Base-by-base conservation (phyloP, 2,888 invertebrate genomes). In the Tipula confusa region DNA sequence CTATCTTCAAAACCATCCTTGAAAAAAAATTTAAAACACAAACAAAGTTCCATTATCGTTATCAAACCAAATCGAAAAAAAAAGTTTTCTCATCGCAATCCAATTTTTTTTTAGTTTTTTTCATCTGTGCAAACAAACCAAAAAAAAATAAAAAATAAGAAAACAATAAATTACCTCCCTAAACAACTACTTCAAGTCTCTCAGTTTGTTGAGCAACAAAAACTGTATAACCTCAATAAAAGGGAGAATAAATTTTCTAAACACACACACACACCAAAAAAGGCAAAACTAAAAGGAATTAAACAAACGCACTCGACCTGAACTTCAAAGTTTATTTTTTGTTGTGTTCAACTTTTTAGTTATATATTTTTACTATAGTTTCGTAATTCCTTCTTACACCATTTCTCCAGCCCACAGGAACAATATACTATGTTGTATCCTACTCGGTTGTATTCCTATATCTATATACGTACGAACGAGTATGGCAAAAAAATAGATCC, bases 271-370 rank as follows among this genome's bases (percentile, higher is more conserved):
- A 48, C 48, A 48, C 48, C 15, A 7, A 64, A 64, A 64, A 64
- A 11, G 2, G 0, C 6, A 64, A 64, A 64, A 64, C 24, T 9
- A 64, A 24, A 64, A 18, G 9, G 64, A 64, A 64, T 64, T 64
- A 64, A 64, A 64, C 64, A 64, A 64, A 64, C 64, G 64, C 64
- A 64, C 64, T 64, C 64, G 64, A 64, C 64, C 64, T 64, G 24
- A 64, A 64, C 64, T 64, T 64, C 64, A 64, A 64, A 64, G 64
- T 64, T 64, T 64, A 24, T 64, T 64, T 38, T 7, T 48, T 64
- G 43, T 64, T 64, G 64, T 64, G 24, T 24, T 64, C 4, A 24
- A 24, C 64, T 24, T 64, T 64, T n/a, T 64, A 24, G 64, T 24
- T 33, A 33, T 1, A 1, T n/a, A n/a, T n/a, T 43, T 36, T 43